phyloP scores from a whole-genome alignment of 2,113 vertebrate genomes.

The Limnothrissa miodon region DNA sequence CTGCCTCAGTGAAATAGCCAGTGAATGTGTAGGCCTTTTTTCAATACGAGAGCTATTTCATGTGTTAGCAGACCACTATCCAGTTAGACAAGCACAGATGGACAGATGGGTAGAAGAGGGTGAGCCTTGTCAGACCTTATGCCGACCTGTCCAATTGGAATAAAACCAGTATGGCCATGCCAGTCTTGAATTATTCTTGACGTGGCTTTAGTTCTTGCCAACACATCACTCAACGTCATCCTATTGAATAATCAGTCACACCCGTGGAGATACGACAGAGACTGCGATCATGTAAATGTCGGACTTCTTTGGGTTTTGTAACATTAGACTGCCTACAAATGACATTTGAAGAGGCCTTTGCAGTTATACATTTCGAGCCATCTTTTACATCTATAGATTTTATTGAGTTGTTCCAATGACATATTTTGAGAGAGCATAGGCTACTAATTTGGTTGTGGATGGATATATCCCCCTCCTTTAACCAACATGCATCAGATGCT shows the following conservation, averaged over 20 bases:
- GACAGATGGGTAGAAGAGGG: slow-evolving; percentile 63
- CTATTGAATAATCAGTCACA: background rate
- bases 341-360: too few species aligned
- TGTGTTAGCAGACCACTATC: background rate
- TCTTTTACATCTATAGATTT: too few species aligned
- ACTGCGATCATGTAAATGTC: too few species aligned
- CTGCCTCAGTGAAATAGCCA: background rate
- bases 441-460: too few species aligned
- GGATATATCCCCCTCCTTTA: too few species aligned
- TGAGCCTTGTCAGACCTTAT: slow-evolving; percentile 65
- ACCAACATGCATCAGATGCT: too few species aligned
- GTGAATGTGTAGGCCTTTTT: slow-evolving; percentile 30
- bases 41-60: background rate
- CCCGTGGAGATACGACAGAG: background rate
- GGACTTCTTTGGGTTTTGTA: too few species aligned
- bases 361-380: too few species aligned
- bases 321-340: too few species aligned
- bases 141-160: slow-evolving; percentile 65
- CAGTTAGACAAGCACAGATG: slow-evolving; percentile 56
- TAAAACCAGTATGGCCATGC: slow-evolving; percentile 64
- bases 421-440: too few species aligned
- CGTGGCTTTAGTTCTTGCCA: background rate
- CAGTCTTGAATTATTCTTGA: slow-evolving; percentile 63
- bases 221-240: background rate
- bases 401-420: too few species aligned